Conservation (phyloP, 2,888 invertebrate genomes). For the Xanthia icteritia region DNA sequence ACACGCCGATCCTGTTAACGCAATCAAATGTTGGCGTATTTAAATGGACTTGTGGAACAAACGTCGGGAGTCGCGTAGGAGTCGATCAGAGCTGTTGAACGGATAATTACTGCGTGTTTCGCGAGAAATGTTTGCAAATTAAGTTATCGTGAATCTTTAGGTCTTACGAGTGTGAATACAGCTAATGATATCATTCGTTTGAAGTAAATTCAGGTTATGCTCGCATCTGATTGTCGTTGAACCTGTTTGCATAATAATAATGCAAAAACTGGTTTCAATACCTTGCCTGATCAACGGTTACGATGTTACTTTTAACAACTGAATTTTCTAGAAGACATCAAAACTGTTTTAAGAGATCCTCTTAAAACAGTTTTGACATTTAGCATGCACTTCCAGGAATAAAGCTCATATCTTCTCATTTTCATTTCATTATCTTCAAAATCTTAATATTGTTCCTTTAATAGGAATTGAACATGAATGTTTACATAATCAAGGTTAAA, state of each 20-base stretch:
- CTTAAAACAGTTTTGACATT: background rate
- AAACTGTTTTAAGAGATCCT: too few species aligned
- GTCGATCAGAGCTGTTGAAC: constrained; percentile 40
- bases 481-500: constrained; percentile 43
- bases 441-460: too few species aligned
- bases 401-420: too few species aligned
- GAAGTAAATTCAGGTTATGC: constrained; percentile 2
- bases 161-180: constrained; percentile 20
- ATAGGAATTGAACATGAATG: background rate
- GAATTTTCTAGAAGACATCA: constrained; percentile 11
- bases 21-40: constrained; percentile 63
- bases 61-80: constrained; percentile 47
- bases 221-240: constrained; percentile 40
- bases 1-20: constrained; percentile 61
- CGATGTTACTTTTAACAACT: background rate
- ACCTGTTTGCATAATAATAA: constrained; percentile 33
- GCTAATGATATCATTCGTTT: constrained; percentile 37
- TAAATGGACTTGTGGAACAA: constrained; percentile 51
- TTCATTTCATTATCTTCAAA: too few species aligned
- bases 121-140: constrained; percentile 36
- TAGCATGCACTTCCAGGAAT: background rate
- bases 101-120: constrained; percentile 46
- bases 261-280: constrained; percentile 31
- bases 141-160: constrained; percentile 28
- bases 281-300: constrained; percentile 1